phyloP scores from a whole-genome alignment of 2,888 invertebrate species.

The Heliconius hortense region DNA sequence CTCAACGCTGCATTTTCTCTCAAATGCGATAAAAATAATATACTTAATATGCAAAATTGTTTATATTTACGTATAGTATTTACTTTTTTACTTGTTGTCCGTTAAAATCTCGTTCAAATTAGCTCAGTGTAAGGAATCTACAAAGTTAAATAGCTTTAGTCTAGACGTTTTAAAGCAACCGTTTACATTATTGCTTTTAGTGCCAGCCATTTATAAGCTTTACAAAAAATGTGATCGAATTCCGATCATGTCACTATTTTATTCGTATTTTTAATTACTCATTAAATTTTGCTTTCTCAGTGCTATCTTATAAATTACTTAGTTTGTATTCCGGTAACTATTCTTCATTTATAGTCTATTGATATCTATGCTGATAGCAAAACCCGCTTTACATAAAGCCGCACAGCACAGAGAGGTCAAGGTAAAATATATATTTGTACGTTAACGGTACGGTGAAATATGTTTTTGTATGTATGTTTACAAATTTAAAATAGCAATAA shows the following conservation, averaged over 20 bases:
- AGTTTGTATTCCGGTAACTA: background rate
- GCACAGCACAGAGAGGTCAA: background rate
- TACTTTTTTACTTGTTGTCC: background rate
- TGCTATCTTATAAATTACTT: background rate
- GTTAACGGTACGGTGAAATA: too few relatives aligned
- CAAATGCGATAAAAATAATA: background rate
- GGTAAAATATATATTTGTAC: too few relatives aligned
- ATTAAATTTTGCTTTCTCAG: background rate
- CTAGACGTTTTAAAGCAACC: slow-evolving; percentile 43
- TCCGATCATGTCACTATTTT: background rate
- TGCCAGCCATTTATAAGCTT: slow-evolving; percentile 34
- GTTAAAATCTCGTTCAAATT: slow-evolving; percentile 2
- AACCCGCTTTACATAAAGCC: background rate
- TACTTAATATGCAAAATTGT: background rate
- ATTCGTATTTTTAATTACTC: slow-evolving; percentile 7
- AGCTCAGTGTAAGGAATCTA: slow-evolving; percentile 44
- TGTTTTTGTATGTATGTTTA: too few relatives aligned
- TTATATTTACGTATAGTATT: background rate
- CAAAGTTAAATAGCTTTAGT: slow-evolving; percentile 42
- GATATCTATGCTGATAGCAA: slow-evolving; percentile 1
- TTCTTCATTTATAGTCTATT: background rate
- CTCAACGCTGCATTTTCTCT: too few relatives aligned
- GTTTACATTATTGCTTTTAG: slow-evolving; percentile 37
- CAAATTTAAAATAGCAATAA: background rate
- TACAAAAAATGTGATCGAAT: slow-evolving; percentile 35